Percentiles rank a stretch among this genome's conserved stretches.
Conservation (phyloP, 1,140 invertebrate species). For the Adelges cooleyi region DNA sequence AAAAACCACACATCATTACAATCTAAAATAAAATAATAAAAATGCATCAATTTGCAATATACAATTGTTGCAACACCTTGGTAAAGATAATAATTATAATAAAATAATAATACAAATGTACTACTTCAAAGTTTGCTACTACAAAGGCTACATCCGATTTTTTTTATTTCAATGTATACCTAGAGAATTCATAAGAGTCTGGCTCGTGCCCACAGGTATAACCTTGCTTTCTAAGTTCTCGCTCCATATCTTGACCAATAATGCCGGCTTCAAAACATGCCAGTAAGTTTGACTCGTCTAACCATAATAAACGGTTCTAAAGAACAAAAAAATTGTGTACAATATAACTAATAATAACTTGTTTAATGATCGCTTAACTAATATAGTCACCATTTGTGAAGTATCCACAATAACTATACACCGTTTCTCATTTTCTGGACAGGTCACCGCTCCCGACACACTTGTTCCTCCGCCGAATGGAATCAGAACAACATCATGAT, state of each 20-base stretch:
- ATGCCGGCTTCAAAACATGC: constrained; percentile 80
- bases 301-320: constrained; percentile 77
- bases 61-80: too few relatives aligned
- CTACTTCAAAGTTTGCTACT: constrained; percentile 1
- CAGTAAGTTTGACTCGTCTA: constrained; percentile 79
- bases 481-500: constrained; percentile 72
- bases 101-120: constrained; percentile 5
- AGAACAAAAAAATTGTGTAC: constrained; percentile 29
- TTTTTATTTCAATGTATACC: constrained; percentile 38
- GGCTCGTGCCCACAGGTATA: constrained; percentile 88
- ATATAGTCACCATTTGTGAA: constrained; percentile 71
- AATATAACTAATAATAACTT: too few relatives aligned
- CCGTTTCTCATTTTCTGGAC: constrained; percentile 65
- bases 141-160: constrained; percentile 19
- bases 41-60: too few relatives aligned
- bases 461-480: constrained; percentile 95
- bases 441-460: constrained; percentile 81
- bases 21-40: too few relatives aligned
- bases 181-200: constrained; percentile 93
- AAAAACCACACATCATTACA: too few relatives aligned
- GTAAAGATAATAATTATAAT: not conserved
- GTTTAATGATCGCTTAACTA: too few relatives aligned
- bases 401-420: constrained; percentile 87
- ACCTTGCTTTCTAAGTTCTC: constrained; percentile 55
- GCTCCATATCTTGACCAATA: constrained; percentile 85